Evolutionary conservation across 2,888 invertebrate genomes (phyloP), one percentile per base, ranked within the genome.

Genomic region (Rhamnusium bicolor): DNA sequence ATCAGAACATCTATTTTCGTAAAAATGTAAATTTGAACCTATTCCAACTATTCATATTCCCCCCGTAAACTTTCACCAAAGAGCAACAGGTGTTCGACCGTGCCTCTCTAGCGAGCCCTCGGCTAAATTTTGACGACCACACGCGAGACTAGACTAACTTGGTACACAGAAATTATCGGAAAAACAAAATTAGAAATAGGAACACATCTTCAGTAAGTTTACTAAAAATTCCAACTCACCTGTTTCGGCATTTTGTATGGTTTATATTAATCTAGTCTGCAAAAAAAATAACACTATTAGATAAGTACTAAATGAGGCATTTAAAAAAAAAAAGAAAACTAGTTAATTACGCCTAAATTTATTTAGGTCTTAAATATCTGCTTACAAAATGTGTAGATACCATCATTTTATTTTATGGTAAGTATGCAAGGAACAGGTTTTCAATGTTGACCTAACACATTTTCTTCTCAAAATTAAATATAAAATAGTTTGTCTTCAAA

Each of bases 191-290:
- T 56, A n/a, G 1, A 58, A 58, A 29, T 7, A 58, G n/a, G n/a
- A 29, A 21, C 14, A n/a, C n/a, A n/a, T n/a, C n/a, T n/a, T n/a
- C 7, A 4, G 14, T 3, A 6, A 27, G 7, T 10, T n/a, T 40
- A 40, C 40, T 40, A n/a, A 40, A 54, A 54, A 58, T 29, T 8
- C 1, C 6, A 58, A 78, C 84, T 83, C 81, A 85, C 85, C 79
- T 84, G 84, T 82, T 85, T 85, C 70, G 85, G 85, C 85, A 85
- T 85, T 79, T 80, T 83, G 80, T 87, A 87, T 88, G 87, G 85
- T 88, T 87, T 66, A 12, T 12, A 12, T 56, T 54, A 62, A 24
- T 72, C 72, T 68, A 49, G 56, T 16, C 67, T 68, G 68, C 14
- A 58, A 58, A 53, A 65, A 29, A 19, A 2, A 53, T 53, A 53